Evolutionary conservation across 2,113 vertebrate genomes (phyloP), one percentile per base, ranked within the genome.

Genomic region (Clarias macrocephalus): DNA sequence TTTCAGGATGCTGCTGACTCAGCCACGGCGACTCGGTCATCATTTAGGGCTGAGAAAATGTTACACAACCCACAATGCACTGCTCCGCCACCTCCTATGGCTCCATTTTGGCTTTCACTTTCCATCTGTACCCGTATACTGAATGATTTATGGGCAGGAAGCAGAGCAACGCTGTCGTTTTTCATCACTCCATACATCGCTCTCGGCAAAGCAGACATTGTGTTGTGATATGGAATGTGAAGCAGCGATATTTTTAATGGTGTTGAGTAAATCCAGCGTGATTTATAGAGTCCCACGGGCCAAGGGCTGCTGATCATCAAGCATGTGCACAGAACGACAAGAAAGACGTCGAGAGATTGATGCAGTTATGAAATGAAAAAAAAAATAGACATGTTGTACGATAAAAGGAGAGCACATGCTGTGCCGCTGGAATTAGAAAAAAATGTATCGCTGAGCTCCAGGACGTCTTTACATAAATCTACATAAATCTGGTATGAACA

Each of bases 161-260:
- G 56, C 86, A 85, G 90, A 85, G 87, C 82, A 86, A 11, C 79
- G 84, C 86, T 92, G 90, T 94, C 89, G 93, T 94, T 92, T 93
- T 92, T 94, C 92, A 92, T 87, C 84, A 68, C 60, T 82, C 90
- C 82, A 88, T 60, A 89, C 90, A 85, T 88, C 85, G 87, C 90
- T 89, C 88, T 88, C 66, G 77, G 83, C 42, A 63, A 80, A 85
- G 80, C 75, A 57, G 86, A 88, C 82, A 83, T 91, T 88, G 85
- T 21, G 42, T 88, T 89, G 88, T 92, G 87, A 91, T 91, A 93
- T 91, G 91, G 83, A 91, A 91, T 92, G 79, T 86, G 76, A 84
- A 72, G 81, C 90, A 87, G 89, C 91, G 92, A 91, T 94, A 91
- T 93, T 91, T 93, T 93, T 93, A 92, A 93, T 92, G 90, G 90